phyloP scores from a whole-genome alignment of 2,113 vertebrate genomes.

The Noturus placidus region DNA sequence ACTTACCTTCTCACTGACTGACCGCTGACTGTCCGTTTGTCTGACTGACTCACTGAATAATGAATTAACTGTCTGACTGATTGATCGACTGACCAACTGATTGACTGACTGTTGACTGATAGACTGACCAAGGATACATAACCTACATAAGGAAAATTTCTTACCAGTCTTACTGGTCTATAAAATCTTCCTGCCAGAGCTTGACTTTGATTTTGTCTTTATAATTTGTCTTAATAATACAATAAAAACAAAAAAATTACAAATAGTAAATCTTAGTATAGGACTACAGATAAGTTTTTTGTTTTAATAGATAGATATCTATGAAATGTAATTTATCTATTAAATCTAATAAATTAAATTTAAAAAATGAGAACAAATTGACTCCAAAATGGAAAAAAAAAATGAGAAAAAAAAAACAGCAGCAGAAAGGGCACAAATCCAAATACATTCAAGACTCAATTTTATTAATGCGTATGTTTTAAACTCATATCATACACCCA shows the following conservation, averaged over 20 bases:
- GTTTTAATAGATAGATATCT: background rate
- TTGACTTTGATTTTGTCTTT: background rate
- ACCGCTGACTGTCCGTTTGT: background rate
- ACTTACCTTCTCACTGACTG: background rate
- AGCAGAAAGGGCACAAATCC: too few species aligned
- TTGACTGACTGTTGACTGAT: too few species aligned
- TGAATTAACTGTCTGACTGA: background rate
- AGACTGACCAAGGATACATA: too few species aligned
- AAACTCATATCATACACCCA: constrained; percentile 46
- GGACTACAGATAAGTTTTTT: background rate
- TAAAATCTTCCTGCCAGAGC: background rate
- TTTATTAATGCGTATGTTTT: constrained; percentile 53
- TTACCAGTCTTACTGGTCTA: background rate
- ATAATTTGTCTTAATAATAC: background rate
- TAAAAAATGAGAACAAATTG: background rate
- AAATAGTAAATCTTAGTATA: background rate
- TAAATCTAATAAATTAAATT: background rate
- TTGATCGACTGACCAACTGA: too few species aligned
- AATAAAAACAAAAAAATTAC: background rate
- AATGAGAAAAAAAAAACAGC: background rate
- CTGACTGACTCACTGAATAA: background rate
- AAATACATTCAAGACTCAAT: constrained; percentile 51
- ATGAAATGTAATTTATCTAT: background rate
- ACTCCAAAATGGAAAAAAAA: background rate
- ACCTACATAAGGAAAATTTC: background rate